Base-by-base conservation (phyloP, 2,113 vertebrate species). In the Pluvialis apricaria region DNA sequence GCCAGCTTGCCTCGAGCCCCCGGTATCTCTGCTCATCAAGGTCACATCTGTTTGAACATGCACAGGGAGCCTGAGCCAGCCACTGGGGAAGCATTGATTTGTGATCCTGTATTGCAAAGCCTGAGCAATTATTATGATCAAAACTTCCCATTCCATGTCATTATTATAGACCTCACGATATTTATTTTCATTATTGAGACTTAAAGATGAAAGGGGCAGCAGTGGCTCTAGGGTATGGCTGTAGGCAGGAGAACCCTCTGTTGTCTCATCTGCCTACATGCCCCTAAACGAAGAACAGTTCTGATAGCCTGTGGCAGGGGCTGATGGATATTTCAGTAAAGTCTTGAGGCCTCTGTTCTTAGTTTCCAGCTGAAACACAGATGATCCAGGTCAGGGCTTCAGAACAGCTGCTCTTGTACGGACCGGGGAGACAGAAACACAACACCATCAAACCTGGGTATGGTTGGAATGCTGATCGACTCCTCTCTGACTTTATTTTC, bases 71-170 rank as follows among this genome's bases (percentile, higher is more conserved):
- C 58, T 76, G 58, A 82, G 80, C 73, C 49, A 77, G 62, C 65
- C 77, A 71, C 69, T 83, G 72, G 71, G 71, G 86, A 93, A 81
- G 65, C 57, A 55, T n/a, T 90, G 87, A 88, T 93, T 94, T 94
- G 90, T 87, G 80, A 84, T 81, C 62, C 62, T 61, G 32, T 70
- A 57, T 57, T 92, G 70, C 68, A 97, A 79, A 95, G 60, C 84
- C 82, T 45, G 64, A 95, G 68, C 75, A 90, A 86, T 96, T 94
- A 94, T 88, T 95, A 78, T 60, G 87, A 89, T 88, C 77, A 91
- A 95, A 96, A 70, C 49, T 71, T 81, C 66, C 75, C 55, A 68
- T 94, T 84, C 57, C 13, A 4, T 70, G 71, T 68, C 65, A 52
- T 91, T 79, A 83, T 94, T 91, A 92, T 40, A 88, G 91, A 81